Evolutionary conservation across 2,888 invertebrate genomes (phyloP), one percentile per base, ranked within the genome.

Genomic region (Ashinkailepas kermadecensis): DNA sequence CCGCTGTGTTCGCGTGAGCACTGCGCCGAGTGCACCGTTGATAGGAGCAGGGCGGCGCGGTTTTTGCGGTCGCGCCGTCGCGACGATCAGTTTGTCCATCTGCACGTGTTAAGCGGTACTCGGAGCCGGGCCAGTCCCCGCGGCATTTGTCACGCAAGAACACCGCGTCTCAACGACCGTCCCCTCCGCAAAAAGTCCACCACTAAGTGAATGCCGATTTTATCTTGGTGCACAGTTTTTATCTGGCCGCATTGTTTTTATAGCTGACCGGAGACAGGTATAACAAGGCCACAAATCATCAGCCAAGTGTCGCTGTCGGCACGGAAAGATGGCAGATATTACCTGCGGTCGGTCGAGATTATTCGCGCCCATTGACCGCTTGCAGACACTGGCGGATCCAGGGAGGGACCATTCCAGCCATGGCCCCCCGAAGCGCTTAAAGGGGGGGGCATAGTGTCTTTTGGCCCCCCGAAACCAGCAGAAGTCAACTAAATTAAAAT

Each of bases 231-330:
- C 13, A 18, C 2, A 11, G 39, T 70, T 70, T 70, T 39, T 70
- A 39, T 70, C 39, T 13, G 15, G 39, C 39, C 9, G n/a, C 15
- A 70, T 70, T 70, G 70, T 70, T 70, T 70, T 70, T 70, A 70
- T 54, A 15, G 70, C 70, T n/a, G 70, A 1, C 18, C 15, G 39
- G 70, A 70, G 65, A 70, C 70, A 70, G 70, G 70, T 70, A 39
- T 70, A 70, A 70, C 70, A 70, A 70, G 70, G 70, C 70, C 70
- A 70, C 70, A 70, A 70, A 70, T 70, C 70, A 70, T 39, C 15
- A 39, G 13, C 15, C 39, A 39, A 39, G 70, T 70, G 70, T 70
- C 70, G 15, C 70, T 15, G 23, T 39, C 13, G 70, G 70, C 70
- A n/a, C 70, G 39, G 39, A 39, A 13, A 12, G 39, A 39, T 70